Evolutionary conservation across 2,113 vertebrate species (phyloP).

Genomic region (Neopipo cinnamomea): DNA sequence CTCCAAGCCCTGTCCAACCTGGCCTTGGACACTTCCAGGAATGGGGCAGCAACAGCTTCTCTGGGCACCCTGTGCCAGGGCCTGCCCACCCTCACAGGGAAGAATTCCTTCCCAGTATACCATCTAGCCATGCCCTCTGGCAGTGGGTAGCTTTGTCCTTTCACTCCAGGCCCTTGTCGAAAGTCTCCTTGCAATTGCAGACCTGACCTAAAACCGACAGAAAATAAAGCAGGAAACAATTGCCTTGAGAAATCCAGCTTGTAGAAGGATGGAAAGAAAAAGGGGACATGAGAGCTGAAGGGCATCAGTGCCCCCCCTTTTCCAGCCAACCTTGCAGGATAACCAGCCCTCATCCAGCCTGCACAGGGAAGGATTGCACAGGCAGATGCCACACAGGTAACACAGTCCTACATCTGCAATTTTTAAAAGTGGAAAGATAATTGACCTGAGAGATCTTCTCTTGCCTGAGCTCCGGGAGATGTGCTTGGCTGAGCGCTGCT

Average conservation of each 20-base stretch:
- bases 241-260: not conserved
- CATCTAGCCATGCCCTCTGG: not conserved
- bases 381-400: not conserved
- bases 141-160: not conserved
- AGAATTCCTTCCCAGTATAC: not conserved
- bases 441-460: not conserved
- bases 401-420: rapidly evolving
- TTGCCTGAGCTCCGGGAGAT: not conserved
- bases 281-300: not conserved
- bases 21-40: not conserved
- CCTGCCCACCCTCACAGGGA: not conserved
- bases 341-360: not conserved
- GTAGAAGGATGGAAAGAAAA: not conserved
- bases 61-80: not conserved
- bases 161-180: not conserved
- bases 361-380: not conserved
- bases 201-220: not conserved
- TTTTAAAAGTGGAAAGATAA: not conserved
- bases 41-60: not conserved
- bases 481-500: rapidly evolving
- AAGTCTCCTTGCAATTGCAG: too few relatives aligned
- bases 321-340: not conserved
- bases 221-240: not conserved
- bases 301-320: not conserved
- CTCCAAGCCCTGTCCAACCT: not conserved